Evolutionary conservation across 2,797 vertebrate genomes (phyloP).

Genomic region (Sebastes iracundus): DNA sequence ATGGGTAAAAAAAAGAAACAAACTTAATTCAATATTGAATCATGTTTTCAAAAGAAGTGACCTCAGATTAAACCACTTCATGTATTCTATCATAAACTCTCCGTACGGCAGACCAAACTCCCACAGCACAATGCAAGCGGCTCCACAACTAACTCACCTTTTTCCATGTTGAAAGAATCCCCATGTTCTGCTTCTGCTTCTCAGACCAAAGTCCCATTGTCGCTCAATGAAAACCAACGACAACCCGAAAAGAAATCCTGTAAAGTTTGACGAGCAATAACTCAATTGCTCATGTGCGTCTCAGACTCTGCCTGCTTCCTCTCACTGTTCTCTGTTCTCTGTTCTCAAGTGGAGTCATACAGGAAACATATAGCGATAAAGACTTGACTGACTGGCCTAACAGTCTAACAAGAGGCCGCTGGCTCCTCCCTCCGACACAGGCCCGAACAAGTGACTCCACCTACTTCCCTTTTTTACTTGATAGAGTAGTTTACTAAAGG

Average conservation of each 20-base stretch:
- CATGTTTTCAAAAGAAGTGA: not conserved
- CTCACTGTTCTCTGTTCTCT: constrained; percentile 50
- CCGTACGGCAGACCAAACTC: not conserved
- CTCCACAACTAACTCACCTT: constrained; percentile 69
- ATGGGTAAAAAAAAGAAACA: not conserved
- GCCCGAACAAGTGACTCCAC: constrained; percentile 59
- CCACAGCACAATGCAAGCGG: not conserved
- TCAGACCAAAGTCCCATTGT: constrained; percentile 82
- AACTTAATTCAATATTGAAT: not conserved
- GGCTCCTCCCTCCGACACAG: constrained; percentile 70
- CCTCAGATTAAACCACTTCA: not conserved
- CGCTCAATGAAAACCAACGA: constrained; percentile 39
- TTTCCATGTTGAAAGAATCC: constrained; percentile 65
- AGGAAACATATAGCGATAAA: constrained; percentile 72
- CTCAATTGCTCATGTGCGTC: constrained; percentile 5
- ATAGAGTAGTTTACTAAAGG: constrained; percentile 52
- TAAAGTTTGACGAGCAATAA: constrained; percentile 9
- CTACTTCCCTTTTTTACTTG: constrained; percentile 64
- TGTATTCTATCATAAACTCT: not conserved
- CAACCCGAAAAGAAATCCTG: constrained; percentile 35
- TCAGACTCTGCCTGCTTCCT: constrained; percentile 40
- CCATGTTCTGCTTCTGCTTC: constrained; percentile 70
- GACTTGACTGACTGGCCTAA: constrained; percentile 62
- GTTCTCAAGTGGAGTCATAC: constrained; percentile 61
- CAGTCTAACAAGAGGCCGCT: constrained; percentile 34